Base-by-base conservation (phyloP, 2,113 vertebrate genomes). In the Tetrax tetrax region DNA sequence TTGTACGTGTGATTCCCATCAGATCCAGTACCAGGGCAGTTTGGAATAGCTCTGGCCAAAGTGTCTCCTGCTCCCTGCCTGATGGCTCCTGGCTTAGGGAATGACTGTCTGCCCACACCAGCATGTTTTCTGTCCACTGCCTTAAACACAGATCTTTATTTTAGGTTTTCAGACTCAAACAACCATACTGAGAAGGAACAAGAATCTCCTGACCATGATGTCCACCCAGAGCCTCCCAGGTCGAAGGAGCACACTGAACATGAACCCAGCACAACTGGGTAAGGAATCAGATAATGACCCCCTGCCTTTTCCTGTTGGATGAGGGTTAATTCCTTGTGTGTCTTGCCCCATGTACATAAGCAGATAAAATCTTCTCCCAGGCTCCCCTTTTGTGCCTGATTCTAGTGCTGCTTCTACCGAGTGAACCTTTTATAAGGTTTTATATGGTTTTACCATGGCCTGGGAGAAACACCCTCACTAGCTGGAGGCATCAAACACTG, bases 1-100 rank as follows among this genome's bases (percentile, higher is more conserved):
- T 74, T 7, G 17, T 53, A 29, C 0, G 0, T 9, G 1, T 20
- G 35, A 64, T 43, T 63, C 29, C 33, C 37, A 27, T 12, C 41
- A 27, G 12, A 15, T n/a, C 27, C 25, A 37, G 28, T 38, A 7
- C 31, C 6, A 15, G 81, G 47, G 43, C 6, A 9, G 11, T 41
- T 29, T 83, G 37, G 41, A 57, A 50, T 14, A 27, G 20, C 29
- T 79, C n/a, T 61, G 75, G 37, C 74, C 61, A 66, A 28, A 9
- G 14, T 10, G 14, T 29, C 48, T 83, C 33, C 66, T 43, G 75
- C 24, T 93, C 66, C 57, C 13, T 22, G 56, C 47, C 70, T 63
- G 33, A 21, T 27, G 76, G 24, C 45, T 85, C 8, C 63, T 86
- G 54, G 28, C 22, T 54, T 54, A 21, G 79, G 51, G n/a, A 76